These are phyloP conservation scores for Chrosomus eos DNA, from an alignment of 2,797 vertebrate species.

Conservation along the genomic window DNA sequence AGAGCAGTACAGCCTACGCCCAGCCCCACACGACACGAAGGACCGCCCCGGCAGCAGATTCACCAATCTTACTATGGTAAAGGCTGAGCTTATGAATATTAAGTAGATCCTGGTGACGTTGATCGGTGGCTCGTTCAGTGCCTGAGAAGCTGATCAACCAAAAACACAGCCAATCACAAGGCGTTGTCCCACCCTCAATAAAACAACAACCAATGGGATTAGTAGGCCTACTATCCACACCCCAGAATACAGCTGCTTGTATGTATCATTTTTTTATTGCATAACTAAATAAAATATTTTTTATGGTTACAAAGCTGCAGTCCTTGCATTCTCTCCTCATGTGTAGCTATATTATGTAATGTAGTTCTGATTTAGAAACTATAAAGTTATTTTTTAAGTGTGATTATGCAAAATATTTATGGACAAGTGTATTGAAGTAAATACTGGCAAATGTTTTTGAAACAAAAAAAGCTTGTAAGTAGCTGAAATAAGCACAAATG, in stretches of 20 bases:
- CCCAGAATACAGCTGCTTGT: background rate
- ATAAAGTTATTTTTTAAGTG: background rate
- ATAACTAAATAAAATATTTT: background rate
- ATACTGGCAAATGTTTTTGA: no score
- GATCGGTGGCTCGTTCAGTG: background rate
- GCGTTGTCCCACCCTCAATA: background rate
- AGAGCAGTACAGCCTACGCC: constrained; percentile 78
- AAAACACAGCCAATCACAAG: background rate
- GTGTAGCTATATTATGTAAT: background rate
- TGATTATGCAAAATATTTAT: background rate
- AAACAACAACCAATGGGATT: constrained; percentile 15
- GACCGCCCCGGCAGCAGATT: constrained; percentile 68
- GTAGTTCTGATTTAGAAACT: background rate
- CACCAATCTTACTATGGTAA: background rate
- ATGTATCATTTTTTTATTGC: background rate
- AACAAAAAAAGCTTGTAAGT: no score
- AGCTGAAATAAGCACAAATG: no score
- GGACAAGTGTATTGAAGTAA: background rate
- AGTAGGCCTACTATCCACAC: background rate
- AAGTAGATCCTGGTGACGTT: background rate
- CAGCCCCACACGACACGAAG: constrained; percentile 70
- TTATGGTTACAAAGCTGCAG: background rate
- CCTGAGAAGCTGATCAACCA: background rate
- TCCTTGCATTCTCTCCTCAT: background rate
- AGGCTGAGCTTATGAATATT: background rate